These are phyloP conservation scores for Artemia sinica DNA, from an alignment of 2,888 invertebrate genomes.

Conservation along the genomic window DNA sequence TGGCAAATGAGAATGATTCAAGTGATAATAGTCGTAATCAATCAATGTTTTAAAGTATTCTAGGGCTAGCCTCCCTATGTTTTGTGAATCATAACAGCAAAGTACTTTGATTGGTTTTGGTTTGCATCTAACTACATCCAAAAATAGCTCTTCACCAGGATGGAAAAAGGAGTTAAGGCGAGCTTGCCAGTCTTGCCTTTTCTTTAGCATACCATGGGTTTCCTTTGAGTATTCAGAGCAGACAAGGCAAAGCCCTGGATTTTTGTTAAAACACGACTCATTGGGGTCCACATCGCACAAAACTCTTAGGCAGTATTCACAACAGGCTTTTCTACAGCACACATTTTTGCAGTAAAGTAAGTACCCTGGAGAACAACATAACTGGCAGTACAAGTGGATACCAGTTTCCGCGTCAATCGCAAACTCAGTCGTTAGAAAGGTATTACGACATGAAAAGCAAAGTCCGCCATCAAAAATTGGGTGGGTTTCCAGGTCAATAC, in stretches of 20 bases:
- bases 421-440: no score
- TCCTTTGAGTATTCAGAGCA: constrained; percentile 2
- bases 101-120: background rate
- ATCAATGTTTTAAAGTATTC: no score
- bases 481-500: no score
- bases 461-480: no score
- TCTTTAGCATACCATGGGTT: constrained; percentile 8
- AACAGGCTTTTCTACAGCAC: background rate
- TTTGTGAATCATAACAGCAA: constrained; percentile 5
- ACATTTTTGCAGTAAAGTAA: background rate
- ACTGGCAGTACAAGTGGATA: background rate
- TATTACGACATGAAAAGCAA: no score
- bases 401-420: no score
- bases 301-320: background rate
- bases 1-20: no score
- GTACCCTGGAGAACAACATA: background rate
- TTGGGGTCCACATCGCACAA: background rate
- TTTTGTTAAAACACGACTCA: background rate
- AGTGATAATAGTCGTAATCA: no score
- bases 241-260: constrained; percentile 5
- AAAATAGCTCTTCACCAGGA: background rate
- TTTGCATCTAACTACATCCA: background rate
- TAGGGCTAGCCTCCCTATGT: background rate
- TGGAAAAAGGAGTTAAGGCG: background rate
- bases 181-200: background rate